Evolutionary conservation across 1,140 invertebrate species (phyloP).

Genomic region (Hylyphantes graminicola): DNA sequence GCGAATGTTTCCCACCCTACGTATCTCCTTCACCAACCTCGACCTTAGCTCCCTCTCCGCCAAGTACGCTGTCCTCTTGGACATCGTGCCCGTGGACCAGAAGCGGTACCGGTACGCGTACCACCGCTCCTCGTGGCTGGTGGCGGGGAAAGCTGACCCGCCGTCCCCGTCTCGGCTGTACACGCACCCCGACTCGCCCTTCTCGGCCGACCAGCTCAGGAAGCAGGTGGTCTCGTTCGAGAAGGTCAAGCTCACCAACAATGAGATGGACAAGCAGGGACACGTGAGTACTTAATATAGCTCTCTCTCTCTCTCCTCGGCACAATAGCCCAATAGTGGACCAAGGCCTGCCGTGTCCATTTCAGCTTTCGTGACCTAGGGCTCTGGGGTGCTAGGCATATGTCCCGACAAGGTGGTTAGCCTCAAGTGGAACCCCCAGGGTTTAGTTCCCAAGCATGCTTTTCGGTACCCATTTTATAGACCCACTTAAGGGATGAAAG

Average conservation of each 20-base stretch:
- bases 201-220: constrained; percentile 86
- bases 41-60: constrained; percentile 77
- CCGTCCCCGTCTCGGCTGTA: constrained; percentile 93
- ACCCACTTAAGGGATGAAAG: too few species aligned
- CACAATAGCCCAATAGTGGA: too few species aligned
- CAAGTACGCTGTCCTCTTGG: constrained; percentile 74
- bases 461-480: too few species aligned
- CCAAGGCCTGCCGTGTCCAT: too few species aligned
- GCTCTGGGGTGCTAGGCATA: too few species aligned
- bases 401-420: too few species aligned
- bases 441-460: too few species aligned
- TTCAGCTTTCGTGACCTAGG: too few species aligned
- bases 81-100: constrained; percentile 76
- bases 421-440: too few species aligned
- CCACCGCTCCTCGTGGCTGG: constrained; percentile 77
- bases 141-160: constrained; percentile 82
- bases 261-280: constrained; percentile 77
- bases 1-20: constrained; percentile 85
- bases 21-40: constrained; percentile 73
- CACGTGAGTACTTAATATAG: constrained; percentile 77
- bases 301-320: too few species aligned
- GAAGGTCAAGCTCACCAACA: constrained; percentile 80
- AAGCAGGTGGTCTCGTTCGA: constrained; percentile 80
- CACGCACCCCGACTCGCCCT: constrained; percentile 94
- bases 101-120: constrained; percentile 79